Evolutionary conservation across 2,888 invertebrate genomes (phyloP), one percentile per base, ranked within the genome.

Genomic region (Melolontha melolontha): DNA sequence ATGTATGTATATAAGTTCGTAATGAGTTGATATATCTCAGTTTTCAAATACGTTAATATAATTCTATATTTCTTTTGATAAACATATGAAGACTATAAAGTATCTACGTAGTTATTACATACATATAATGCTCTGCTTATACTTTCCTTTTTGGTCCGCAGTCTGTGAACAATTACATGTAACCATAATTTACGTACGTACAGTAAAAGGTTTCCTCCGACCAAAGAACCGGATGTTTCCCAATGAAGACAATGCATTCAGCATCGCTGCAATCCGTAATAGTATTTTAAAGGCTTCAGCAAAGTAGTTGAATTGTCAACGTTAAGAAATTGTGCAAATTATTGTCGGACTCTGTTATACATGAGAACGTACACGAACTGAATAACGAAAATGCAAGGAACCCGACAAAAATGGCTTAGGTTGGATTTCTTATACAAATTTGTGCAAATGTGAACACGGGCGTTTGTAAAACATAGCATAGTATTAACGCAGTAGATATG

Each of bases 231-330:
- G 50, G n/a, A 17, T 27, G 50, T 22, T 50, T 10, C 16, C 17
- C 10, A 50, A 50, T 22, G 50, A 22, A 50, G 16, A 50, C 16
- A 50, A 17, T 50, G 50, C 50, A 50, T 22, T 50, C 22, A 22
- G 27, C 17, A 22, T 27, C n/a, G 50, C n/a, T 50, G 50, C 17
- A 22, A 50, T 17, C 50, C 50, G 22, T 27, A 50, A 50, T 22
- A 22, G 17, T 10, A 22, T 50, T 50, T 50, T 50, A 50, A 50
- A 22, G 50, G 22, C 50, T 50, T 50, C 50, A 50, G 22, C 50
- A 27, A 50, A 50, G 50, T 27, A n/a, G 17, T 5, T 27, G 50
- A 22, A 50, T 44, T 44, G 50, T 50, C n/a, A 5, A 1, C 17
- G 14, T 14, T 47, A 47, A 47, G 47, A 47, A 47, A 47, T 47